Evolutionary conservation across 2,113 vertebrate species (phyloP).

Genomic region (Malurus elegans): DNA sequence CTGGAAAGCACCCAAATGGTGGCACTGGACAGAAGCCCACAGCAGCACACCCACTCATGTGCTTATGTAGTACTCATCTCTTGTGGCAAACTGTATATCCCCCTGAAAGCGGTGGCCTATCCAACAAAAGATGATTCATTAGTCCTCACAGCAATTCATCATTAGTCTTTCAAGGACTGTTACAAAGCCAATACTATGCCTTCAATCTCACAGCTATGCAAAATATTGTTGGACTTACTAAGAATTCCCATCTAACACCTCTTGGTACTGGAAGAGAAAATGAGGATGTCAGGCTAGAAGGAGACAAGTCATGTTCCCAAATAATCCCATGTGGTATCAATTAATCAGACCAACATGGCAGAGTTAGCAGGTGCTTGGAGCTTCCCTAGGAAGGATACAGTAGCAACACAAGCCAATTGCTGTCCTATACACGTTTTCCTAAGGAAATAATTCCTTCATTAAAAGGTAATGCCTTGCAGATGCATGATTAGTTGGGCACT

Average conservation of each 20-base stretch:
- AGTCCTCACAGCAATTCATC: neutral
- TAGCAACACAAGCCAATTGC: neutral
- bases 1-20: neutral
- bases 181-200: neutral
- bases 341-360: neutral
- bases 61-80: neutral
- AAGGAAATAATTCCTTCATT: neutral
- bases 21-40: neutral
- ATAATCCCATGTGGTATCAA: neutral
- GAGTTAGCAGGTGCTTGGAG: neutral
- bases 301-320: neutral
- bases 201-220: neutral
- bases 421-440: neutral
- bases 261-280: neutral
- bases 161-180: neutral
- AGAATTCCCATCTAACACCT: neutral
- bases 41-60: neutral
- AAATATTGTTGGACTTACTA: neutral
- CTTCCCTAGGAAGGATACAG: neutral
- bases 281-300: neutral
- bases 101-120: neutral
- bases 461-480: neutral
- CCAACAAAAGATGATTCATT: neutral
- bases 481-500: neutral
- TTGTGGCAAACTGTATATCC: neutral